These are phyloP conservation scores for Priocnemis perturbator DNA, from an alignment of 2,888 invertebrate species.

Conservation along the genomic window DNA sequence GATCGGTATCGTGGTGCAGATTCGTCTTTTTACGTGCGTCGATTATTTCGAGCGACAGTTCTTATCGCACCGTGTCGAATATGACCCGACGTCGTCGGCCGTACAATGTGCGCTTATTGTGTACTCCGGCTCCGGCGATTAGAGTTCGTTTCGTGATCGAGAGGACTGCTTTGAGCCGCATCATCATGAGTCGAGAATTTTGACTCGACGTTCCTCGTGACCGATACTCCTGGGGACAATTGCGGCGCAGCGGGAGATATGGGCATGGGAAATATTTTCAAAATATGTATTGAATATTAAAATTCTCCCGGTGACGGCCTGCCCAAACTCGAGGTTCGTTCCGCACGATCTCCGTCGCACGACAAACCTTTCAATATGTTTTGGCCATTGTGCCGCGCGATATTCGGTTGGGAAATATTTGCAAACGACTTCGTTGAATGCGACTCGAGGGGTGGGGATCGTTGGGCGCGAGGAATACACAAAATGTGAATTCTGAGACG, in stretches of 20 bases:
- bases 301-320: not conserved
- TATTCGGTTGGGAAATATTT: constrained; percentile 38
- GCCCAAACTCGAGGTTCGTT: constrained; percentile 34
- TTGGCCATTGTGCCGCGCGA: constrained; percentile 19
- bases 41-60: not conserved
- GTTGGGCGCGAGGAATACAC: constrained; percentile 41
- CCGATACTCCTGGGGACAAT: no score
- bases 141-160: no score
- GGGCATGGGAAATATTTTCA: constrained; percentile 47
- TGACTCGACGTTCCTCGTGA: not conserved
- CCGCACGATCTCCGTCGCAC: constrained; percentile 19
- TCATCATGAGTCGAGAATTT: not conserved
- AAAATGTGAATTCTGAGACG: constrained; percentile 57
- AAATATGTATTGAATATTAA: constrained; percentile 50
- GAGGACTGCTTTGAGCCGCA: not conserved
- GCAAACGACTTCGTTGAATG: constrained; percentile 50
- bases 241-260: no score
- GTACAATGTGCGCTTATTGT: no score
- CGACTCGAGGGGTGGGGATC: constrained; percentile 26
- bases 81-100: no score
- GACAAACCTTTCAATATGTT: constrained; percentile 29
- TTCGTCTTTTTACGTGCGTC: no score
- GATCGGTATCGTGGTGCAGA: no score
- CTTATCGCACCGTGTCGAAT: no score
- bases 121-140: no score